Evolutionary conservation across 2,888 invertebrate species (phyloP).

Genomic region (Cordilura impudica): DNA sequence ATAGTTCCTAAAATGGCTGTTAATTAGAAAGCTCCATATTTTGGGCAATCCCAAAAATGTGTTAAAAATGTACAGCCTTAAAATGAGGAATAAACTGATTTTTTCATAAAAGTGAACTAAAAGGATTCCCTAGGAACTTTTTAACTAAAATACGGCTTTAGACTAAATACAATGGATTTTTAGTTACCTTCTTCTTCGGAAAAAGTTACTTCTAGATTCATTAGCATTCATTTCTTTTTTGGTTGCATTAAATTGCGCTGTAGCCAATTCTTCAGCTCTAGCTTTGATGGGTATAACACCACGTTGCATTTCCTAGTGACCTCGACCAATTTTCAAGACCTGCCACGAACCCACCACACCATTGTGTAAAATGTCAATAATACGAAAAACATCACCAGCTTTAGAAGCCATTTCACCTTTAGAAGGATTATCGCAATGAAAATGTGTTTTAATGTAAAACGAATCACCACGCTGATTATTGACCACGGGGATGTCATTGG

Average conservation of each 20-base stretch:
- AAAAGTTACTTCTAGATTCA: constrained; percentile 92
- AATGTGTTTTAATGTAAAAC: constrained; percentile 93
- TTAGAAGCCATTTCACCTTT: constrained; percentile 97
- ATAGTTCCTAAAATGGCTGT: too few relatives aligned
- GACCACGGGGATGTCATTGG: too few relatives aligned
- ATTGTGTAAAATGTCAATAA: constrained; percentile 96
- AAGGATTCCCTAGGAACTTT: too few relatives aligned
- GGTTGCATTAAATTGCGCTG: constrained; percentile 93
- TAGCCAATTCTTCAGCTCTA: constrained; percentile 92
- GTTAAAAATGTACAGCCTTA: too few relatives aligned
- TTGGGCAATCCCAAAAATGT: too few relatives aligned
- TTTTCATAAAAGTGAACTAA: too few relatives aligned
- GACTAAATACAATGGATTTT: too few relatives aligned
- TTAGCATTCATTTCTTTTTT: constrained; percentile 93
- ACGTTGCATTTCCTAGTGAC: constrained; percentile 95
- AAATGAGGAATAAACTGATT: too few relatives aligned
- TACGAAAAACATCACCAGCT: constrained; percentile 94
- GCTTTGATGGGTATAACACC: constrained; percentile 97
- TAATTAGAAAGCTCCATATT: too few relatives aligned
- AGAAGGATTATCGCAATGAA: constrained; percentile 95
- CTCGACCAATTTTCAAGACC: constrained; percentile 92
- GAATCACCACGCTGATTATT: constrained; percentile 90
- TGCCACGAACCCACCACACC: constrained; percentile 99
- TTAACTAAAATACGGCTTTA: too few relatives aligned
- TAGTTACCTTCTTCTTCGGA: constrained; percentile 85